Conservation (phyloP, 2,797 vertebrate genomes). For the Pangasius mekongensis region DNA sequence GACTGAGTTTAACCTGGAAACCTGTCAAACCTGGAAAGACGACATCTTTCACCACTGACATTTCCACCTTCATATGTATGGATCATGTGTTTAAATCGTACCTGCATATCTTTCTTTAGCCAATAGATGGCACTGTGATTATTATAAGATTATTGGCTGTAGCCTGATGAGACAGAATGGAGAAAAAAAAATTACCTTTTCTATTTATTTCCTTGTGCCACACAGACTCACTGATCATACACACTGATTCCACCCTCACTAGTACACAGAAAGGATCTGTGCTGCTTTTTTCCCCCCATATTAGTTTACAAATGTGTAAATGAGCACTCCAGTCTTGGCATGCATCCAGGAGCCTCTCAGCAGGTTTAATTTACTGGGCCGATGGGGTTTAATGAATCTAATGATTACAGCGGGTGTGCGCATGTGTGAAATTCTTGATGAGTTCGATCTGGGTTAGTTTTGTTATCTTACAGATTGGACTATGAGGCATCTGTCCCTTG, state of each 20-base stretch:
- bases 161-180: background rate
- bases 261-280: slow-evolving; percentile 3
- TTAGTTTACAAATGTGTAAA: slow-evolving; percentile 51
- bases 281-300: background rate
- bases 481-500: slow-evolving; percentile 7
- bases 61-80: background rate
- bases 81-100: background rate
- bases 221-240: background rate
- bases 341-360: slow-evolving; percentile 42
- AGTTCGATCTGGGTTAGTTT: slow-evolving; percentile 21
- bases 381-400: slow-evolving; percentile 54
- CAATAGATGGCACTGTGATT: slow-evolving; percentile 43
- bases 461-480: slow-evolving; percentile 23
- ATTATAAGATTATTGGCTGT: background rate
- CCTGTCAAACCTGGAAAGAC: background rate
- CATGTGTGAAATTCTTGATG: slow-evolving; percentile 48
- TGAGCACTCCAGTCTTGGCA: slow-evolving; percentile 34
- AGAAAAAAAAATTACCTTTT: background rate
- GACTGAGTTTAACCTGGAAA: background rate
- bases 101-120: slow-evolving; percentile 16
- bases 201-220: background rate
- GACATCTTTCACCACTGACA: background rate
- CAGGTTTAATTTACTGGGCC: slow-evolving; percentile 51
- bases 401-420: slow-evolving; percentile 35
- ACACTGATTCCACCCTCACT: slow-evolving; percentile 10